Conservation (phyloP, 1,140 invertebrate genomes). For the Globodera ellingtonae region DNA sequence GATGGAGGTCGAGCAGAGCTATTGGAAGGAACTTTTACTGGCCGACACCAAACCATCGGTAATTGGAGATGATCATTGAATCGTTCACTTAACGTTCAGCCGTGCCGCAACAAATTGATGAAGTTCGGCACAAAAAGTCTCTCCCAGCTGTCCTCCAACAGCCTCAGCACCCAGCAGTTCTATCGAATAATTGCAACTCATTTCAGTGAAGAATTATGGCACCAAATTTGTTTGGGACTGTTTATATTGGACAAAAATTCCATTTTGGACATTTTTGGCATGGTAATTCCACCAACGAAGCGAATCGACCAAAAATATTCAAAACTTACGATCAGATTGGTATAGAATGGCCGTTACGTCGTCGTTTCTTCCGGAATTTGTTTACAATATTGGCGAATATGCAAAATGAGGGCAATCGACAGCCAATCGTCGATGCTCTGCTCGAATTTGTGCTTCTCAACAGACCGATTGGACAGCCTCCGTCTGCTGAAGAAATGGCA, state of each 20-base stretch:
- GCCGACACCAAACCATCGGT: neutral
- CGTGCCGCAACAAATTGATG: neutral
- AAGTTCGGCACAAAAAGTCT: neutral
- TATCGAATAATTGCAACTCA: neutral
- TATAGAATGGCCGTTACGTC: neutral
- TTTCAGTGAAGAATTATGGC: neutral
- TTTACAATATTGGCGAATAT: neutral
- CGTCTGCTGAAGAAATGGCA: neutral
- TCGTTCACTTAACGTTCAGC: neutral
- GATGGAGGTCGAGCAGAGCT: neutral
- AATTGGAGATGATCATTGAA: neutral
- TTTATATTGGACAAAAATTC: neutral
- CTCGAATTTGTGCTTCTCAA: neutral
- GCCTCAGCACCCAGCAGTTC: neutral
- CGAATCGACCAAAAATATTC: neutral
- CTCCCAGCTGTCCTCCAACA: neutral
- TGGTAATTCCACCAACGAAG: neutral
- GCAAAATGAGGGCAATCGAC: neutral
- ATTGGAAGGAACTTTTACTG: neutral
- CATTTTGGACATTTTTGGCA: neutral
- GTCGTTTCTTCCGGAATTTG: neutral
- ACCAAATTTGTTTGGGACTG: neutral
- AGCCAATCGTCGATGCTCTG: neutral
- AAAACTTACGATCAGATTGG: neutral
- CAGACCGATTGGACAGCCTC: neutral